These are phyloP conservation scores for Plestiodon gilberti DNA, from an alignment of 2,113 vertebrate genomes.

Conservation along the genomic window DNA sequence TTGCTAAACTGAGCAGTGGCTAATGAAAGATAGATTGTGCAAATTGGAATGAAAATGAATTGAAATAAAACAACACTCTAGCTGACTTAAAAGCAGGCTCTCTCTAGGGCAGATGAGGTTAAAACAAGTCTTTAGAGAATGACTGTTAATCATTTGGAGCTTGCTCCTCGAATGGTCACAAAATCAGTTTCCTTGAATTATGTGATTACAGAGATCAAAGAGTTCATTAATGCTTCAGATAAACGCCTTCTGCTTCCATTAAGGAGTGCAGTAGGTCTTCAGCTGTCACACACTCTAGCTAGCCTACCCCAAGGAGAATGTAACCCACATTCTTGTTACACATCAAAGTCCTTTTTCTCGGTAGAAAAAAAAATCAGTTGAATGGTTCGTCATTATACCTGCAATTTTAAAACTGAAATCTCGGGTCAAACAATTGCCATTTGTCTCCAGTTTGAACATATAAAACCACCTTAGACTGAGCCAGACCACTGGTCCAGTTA, in stretches of 20 bases:
- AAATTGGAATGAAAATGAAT: slow-evolving; percentile 53
- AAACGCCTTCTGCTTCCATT: slow-evolving; percentile 23
- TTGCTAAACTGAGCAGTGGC: slow-evolving; percentile 17
- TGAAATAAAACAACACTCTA: not conserved
- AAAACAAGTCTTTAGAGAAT: slow-evolving; percentile 45
- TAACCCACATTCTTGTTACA: not conserved
- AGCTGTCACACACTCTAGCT: slow-evolving; percentile 4
- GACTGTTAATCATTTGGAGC: slow-evolving; percentile 42
- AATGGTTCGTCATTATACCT: not conserved
- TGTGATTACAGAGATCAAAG: slow-evolving; percentile 63
- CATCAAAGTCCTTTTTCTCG: slow-evolving; percentile 1
- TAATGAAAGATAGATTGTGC: slow-evolving; percentile 42
- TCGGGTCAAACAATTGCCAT: not conserved
- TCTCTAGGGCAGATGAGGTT: slow-evolving; percentile 45
- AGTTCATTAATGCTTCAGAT: slow-evolving; percentile 43
- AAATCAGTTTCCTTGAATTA: slow-evolving; percentile 60
- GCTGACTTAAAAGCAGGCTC: slow-evolving; percentile 8
- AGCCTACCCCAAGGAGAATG: not conserved
- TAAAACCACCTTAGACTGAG: not conserved
- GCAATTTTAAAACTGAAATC: not conserved
- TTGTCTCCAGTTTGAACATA: not conserved
- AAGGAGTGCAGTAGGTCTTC: slow-evolving; percentile 18
- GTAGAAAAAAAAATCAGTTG: not conserved
- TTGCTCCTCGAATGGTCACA: slow-evolving; percentile 43
- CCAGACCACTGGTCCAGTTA: not conserved